Evolutionary conservation across 2,113 vertebrate species (phyloP).

Genomic region (Emydocephalus ijimae): DNA sequence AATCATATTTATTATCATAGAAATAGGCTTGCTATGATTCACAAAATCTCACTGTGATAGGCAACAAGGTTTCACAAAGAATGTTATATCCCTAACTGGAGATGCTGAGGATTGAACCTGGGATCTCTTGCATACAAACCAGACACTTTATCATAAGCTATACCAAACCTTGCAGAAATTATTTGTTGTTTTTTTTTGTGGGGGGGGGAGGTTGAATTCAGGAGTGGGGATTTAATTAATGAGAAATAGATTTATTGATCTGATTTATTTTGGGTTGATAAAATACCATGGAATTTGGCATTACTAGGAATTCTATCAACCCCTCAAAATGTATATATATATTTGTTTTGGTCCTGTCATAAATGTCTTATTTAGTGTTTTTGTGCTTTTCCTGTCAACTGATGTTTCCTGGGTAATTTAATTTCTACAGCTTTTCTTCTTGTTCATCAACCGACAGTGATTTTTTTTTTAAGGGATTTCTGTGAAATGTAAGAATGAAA

Average conservation of each 20-base stretch:
- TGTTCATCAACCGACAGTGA: neutral
- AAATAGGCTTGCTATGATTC: neutral
- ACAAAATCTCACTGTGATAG: neutral
- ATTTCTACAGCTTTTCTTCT: neutral
- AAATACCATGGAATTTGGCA: neutral
- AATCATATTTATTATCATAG: neutral
- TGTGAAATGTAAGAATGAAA: neutral
- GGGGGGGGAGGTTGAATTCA: neutral
- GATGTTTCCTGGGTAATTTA: constrained; percentile 43
- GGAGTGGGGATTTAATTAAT: neutral
- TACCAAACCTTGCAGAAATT: neutral
- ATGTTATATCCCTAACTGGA: neutral
- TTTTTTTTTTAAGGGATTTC: neutral
- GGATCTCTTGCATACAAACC: neutral
- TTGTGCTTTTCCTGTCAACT: neutral
- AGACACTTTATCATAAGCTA: neutral
- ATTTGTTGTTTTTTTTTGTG: too few relatives aligned
- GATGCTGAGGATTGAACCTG: neutral
- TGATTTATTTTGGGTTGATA: neutral
- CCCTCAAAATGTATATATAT: neutral
- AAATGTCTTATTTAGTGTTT: constrained; percentile 52
- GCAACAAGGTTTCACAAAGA: neutral
- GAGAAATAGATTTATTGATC: neutral
- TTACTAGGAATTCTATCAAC: neutral
- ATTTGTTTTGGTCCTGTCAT: neutral